Evolutionary conservation across 2,113 vertebrate species (phyloP).

Genomic region (Sakesphorus luctuosus): DNA sequence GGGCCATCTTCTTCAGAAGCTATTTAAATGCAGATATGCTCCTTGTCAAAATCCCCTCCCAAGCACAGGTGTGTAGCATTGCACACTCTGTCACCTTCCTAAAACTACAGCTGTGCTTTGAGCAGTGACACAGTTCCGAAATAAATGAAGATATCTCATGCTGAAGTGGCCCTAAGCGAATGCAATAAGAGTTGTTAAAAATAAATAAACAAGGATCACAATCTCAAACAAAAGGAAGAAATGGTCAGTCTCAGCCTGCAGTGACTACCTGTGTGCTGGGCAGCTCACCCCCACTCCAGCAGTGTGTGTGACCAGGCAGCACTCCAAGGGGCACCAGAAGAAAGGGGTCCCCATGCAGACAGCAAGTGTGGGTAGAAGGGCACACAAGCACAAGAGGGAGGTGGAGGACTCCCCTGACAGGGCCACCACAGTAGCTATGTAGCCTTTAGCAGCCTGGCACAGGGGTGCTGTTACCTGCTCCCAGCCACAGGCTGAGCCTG

Average conservation of each 20-base stretch:
- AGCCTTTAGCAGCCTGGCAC: neutral
- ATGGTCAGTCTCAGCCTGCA: neutral
- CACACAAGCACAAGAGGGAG: neutral
- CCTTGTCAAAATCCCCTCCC: neutral
- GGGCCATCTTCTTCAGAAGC: neutral
- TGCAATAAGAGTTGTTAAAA: neutral
- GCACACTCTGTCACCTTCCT: neutral
- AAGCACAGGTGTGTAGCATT: neutral
- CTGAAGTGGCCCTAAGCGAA: neutral
- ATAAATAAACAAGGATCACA: neutral
- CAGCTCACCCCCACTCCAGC: neutral
- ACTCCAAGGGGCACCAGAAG: neutral
- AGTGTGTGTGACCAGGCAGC: neutral
- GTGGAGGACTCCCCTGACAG: rapidly evolving
- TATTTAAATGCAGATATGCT: neutral
- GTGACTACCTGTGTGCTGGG: neutral
- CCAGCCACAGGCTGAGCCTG: neutral
- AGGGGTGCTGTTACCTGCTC: neutral
- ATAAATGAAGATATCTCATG: neutral
- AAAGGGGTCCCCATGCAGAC: neutral
- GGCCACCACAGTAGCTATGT: neutral
- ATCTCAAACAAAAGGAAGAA: neutral
- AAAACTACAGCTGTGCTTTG: neutral
- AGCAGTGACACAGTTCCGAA: neutral
- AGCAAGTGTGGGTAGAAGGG: neutral